Evolutionary conservation across 35 echinoderm and acorn worm genomes (phyloP).

Genomic region (Amphiura filiformis): DNA sequence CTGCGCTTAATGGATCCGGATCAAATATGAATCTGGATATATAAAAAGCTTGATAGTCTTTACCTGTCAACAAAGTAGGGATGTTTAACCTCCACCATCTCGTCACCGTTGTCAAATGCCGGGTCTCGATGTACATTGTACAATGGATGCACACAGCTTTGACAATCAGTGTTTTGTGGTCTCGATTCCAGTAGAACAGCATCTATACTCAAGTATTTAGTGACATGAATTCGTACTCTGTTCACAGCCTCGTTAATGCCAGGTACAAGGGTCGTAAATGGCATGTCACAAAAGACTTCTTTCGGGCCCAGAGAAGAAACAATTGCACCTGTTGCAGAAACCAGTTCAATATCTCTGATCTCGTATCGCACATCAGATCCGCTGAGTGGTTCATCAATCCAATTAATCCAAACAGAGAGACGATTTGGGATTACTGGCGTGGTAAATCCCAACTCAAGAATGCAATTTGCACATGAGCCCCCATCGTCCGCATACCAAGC

Average conservation of each 20-base stretch:
- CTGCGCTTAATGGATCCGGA: too few relatives aligned
- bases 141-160: constrained; percentile 11
- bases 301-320: constrained; percentile 48
- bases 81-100: background rate
- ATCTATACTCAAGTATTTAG: constrained; percentile 49
- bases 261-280: constrained; percentile 60
- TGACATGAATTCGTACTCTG: constrained; percentile 38
- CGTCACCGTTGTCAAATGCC: constrained; percentile 41
- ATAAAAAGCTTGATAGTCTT: too few relatives aligned
- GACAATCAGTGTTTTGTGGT: constrained; percentile 25
- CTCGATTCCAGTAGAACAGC: constrained; percentile 65
- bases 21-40: too few relatives aligned
- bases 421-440: constrained; percentile 32
- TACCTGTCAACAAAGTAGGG: constrained; percentile 65
- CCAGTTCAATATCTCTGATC: constrained; percentile 37
- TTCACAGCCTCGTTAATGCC: constrained; percentile 4
- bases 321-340: constrained; percentile 7
- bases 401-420: constrained; percentile 75
- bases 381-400: background rate
- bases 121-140: constrained; percentile 56
- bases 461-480: constrained; percentile 43
- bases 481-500: constrained; percentile 24
- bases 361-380: background rate
- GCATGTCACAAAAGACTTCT: constrained; percentile 75
- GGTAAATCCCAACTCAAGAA: constrained; percentile 68